Base-by-base conservation (phyloP, 2,797 vertebrate genomes). In the Arnoldichthys spilopterus region DNA sequence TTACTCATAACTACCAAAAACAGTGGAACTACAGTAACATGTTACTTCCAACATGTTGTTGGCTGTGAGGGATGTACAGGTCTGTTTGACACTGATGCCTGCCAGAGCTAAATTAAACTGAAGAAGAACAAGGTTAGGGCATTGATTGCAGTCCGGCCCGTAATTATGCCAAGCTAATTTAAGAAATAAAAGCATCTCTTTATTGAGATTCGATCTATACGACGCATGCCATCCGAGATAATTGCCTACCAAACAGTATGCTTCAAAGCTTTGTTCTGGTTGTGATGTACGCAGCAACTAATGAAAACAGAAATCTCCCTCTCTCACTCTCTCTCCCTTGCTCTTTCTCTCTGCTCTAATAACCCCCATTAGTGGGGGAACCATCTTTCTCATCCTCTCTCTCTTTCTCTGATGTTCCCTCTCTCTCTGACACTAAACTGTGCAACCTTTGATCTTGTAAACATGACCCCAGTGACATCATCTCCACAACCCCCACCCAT, bases 331-430 rank as follows among this genome's bases (percentile, higher is more conserved):
- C n/a, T 24, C 20, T 43, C 26, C 28, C 51, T 37, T 9, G 47
- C 18, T 15, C 18, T 37, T n/a, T 59, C 32, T 59, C 37, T 70
- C 34, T 40, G 24, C 62, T 22, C 34, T 64, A 79, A 79, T 63
- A 70, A 47, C 67, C 59, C 47, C 72, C 26, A 76, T 79, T 79
- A 81, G 67, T 72, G 43, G 68, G 75, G 28, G 34, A 78, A 74
- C 77, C 37, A 67, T 64, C 77, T 72, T 58, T 74, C 63, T 74
- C 61, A 77, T 66, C 74, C 59, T 30, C 59, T 72, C 58, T 61
- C 62, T 83, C 64, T 70, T 70, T 45, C 51, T 74, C 58, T 63
- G 66, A 64, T 34, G 37, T 56, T 80, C 49, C 34, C 45, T 72
- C 61, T 73, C 71, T 68, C 74, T 68, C 63, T 40, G 28, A 32